phyloP scores from a whole-genome alignment of 2,797 vertebrate species.

The Anguilla marmorata region DNA sequence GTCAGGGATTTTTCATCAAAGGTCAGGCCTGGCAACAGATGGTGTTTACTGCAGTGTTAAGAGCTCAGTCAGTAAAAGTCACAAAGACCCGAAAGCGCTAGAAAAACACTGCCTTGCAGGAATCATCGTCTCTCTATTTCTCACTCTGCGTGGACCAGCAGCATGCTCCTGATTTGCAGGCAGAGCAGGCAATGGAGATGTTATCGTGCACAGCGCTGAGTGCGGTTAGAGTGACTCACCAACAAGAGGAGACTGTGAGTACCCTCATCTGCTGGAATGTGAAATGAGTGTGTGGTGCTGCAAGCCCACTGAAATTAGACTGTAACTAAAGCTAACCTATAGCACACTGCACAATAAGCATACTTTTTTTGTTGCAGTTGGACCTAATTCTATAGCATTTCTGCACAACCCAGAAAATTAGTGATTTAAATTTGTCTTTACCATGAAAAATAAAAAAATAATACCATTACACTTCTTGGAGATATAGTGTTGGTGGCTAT shows the following conservation, averaged over 20 bases:
- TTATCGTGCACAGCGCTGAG: conserved; percentile 31
- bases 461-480: background rate
- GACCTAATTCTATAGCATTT: background rate
- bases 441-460: background rate
- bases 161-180: conserved; percentile 40
- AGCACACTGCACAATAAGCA: background rate
- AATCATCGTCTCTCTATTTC: conserved; percentile 24
- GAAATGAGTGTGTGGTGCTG: background rate
- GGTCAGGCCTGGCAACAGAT: background rate
- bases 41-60: background rate
- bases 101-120: background rate
- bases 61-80: background rate
- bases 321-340: background rate
- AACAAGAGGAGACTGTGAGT: conserved; percentile 28
- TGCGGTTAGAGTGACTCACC: conserved; percentile 51
- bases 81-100: background rate
- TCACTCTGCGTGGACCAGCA: conserved; percentile 33
- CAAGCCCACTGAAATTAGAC: conserved; percentile 3
- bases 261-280: conserved; percentile 35
- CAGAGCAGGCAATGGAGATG: conserved; percentile 44
- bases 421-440: background rate
- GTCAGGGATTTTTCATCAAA: background rate
- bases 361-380: too few relatives aligned
- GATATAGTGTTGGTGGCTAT: background rate
- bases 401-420: background rate